Conservation (phyloP, 92 coral and sea anemone genomes). For the Micromussa lordhowensis region DNA sequence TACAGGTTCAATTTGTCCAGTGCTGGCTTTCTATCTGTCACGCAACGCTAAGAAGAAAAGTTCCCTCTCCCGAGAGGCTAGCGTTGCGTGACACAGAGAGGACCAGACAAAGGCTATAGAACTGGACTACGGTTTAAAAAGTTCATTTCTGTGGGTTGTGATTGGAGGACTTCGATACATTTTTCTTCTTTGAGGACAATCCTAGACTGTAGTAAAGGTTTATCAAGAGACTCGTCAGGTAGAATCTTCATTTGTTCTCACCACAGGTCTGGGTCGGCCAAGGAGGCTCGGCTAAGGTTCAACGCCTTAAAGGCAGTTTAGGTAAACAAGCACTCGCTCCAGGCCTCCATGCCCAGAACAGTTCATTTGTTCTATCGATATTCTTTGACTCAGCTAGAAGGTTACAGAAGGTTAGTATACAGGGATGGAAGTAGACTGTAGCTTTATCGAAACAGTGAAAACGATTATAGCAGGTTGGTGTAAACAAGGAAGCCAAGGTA, state of each 20-base stretch:
- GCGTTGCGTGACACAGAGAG: too few species aligned
- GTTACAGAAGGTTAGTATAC: conserved; percentile 74
- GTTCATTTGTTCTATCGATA: conserved; percentile 56
- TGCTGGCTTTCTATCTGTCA: too few species aligned
- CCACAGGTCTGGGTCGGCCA: conserved; percentile 81
- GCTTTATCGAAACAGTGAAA: neutral
- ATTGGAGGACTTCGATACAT: too few species aligned
- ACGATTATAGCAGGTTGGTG: neutral
- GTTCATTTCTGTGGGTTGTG: too few species aligned
- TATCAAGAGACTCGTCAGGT: too few species aligned
- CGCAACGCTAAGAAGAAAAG: too few species aligned
- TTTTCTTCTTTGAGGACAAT: too few species aligned
- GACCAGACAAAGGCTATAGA: too few species aligned
- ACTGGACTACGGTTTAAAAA: too few species aligned
- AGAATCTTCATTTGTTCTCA: neutral
- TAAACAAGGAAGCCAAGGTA: neutral
- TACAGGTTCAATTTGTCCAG: too few species aligned
- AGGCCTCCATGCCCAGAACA: conserved; percentile 33
- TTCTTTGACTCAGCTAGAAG: conserved; percentile 71
- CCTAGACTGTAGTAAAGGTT: too few species aligned
- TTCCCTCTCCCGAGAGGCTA: too few species aligned
- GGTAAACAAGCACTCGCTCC: conserved; percentile 37
- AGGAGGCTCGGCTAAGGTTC: conserved; percentile 67
- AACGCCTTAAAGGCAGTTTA: conserved; percentile 50
- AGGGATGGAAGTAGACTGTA: neutral